Evolutionary conservation across 2,797 vertebrate genomes (phyloP).

Genomic region (Trachurus trachurus): DNA sequence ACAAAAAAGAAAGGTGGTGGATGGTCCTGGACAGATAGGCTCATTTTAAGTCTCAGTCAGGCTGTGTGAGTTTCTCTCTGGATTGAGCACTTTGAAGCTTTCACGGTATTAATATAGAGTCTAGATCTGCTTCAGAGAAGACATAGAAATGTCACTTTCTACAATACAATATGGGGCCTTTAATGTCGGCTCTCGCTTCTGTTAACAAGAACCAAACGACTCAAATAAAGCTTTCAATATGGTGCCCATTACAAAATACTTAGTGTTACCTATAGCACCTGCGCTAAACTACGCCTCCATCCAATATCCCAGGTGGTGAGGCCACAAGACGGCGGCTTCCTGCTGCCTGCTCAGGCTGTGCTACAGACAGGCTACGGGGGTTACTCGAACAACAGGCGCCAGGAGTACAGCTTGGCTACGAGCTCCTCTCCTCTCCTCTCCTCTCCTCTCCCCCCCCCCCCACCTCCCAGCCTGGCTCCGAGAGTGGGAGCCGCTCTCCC

Average conservation of each 20-base stretch:
- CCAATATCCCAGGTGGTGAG: constrained; percentile 42
- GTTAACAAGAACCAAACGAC: background rate
- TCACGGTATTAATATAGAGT: no score
- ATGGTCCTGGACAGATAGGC: no score
- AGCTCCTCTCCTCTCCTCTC: background rate
- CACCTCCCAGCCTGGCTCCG: constrained; percentile 10
- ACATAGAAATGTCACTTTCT: no score
- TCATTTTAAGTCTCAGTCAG: no score
- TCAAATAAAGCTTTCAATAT: background rate
- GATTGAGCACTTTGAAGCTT: no score
- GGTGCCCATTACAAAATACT: background rate
- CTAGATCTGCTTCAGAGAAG: no score
- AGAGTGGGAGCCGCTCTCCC: constrained; percentile 23
- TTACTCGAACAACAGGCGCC: constrained; percentile 4
- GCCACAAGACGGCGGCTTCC: constrained; percentile 21
- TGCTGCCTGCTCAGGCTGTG: constrained; percentile 42
- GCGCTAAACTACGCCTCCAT: background rate
- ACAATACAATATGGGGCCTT: no score
- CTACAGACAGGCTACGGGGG: constrained; percentile 5
- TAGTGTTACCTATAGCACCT: background rate
- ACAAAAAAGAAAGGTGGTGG: no score
- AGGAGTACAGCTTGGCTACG: constrained; percentile 31
- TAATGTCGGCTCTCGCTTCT: background rate
- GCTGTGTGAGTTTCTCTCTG: no score
- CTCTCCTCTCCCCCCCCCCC: no score